Evolutionary conservation across 2,113 vertebrate genomes (phyloP), one percentile per base, ranked within the genome.

Genomic region (Toxotes chatareus): DNA sequence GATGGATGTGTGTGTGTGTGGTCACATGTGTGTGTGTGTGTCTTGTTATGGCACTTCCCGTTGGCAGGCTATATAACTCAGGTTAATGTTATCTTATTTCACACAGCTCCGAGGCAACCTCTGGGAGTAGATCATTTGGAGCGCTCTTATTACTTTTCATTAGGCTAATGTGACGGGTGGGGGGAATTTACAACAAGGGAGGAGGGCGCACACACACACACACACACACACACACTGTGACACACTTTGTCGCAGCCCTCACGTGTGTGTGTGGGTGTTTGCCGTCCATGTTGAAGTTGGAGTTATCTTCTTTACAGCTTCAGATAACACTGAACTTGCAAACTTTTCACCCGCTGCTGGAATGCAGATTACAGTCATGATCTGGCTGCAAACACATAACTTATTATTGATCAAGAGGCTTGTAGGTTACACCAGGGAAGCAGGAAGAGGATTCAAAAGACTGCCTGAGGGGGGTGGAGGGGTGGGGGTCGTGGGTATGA

Each of bases 61-160:
- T 72, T 91, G 91, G 89, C 89, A 92, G 93, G 69, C 67, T 67
- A 17, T 89, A 92, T 94, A 94, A 90, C 80, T 94, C 91, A 91
- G 91, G 92, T 93, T 94, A 90, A 93, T 91, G 89, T 90, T 92
- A 86, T 93, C 88, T 94, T 92, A 92, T 92, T 91, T 92, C 89
- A 92, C 80, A 89, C 80, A 73, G 86, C 89, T 91, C 74, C 11
- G 27, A 88, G 82, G 78, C 66, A 70, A 88, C 89, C 82, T 87
- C 73, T 74, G 89, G 83, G 88, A 89, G 90, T 84, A 88, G 79
- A 94, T 93, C 86, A 93, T 90, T 89, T 77, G 83, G 74, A 87
- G 84, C 74, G 40, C 84, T 91, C 91, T 90, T 93, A 92, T 93
- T 93, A 88, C 90, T 91, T 94, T 93, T 94, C 90, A 94, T 94